Base-by-base conservation (phyloP, 2,888 invertebrate genomes). In the Eristalis intricaria region DNA sequence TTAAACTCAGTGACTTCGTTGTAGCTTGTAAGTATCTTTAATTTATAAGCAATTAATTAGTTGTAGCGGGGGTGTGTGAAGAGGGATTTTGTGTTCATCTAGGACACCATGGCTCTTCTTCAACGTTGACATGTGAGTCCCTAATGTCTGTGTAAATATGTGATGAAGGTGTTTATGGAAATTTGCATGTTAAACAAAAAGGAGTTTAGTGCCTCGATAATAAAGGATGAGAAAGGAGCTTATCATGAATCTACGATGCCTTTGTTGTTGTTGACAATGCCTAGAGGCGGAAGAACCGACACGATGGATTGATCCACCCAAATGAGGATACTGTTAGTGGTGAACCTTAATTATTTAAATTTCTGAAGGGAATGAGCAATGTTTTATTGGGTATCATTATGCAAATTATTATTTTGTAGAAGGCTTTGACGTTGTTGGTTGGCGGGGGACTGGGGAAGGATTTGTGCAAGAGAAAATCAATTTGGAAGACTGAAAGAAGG, bases 1-100 rank as follows among this genome's bases (percentile, higher is more conserved):
- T 19, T 60, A 60, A 23, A 60, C 26, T 26, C 26, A 15, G 60
- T 64, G 58, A 65, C 63, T 81, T 32, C 81, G 35, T 22, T 81
- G 63, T 73, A 77, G 56, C 68, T 73, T 74, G 86, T 86, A 75
- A 86, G 86, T 86, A 86, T 74, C 38, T 75, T 86, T 79, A 83
- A 79, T 83, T 78, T 66, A 75, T 65, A 71, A 86, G 71, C 83
- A 86, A 86, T 86, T 86, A 86, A 83, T 86, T 86, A 86, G 50
- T 19, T 50, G 19, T 50, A 8, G 19, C 7, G 7, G 70, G 65
- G 63, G 60, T 23, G 35, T 23, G n/a, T 8, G 38, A 38, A 13
- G 15, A 26, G 63, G 2, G 23, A 60, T 26, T 70, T 19, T 29
- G 38, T 0, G 64, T 35, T 22, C 50, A 8, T 50, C 50, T 8